Base-by-base conservation (phyloP, 1,140 invertebrate species). In the Nautilus pompilius region DNA sequence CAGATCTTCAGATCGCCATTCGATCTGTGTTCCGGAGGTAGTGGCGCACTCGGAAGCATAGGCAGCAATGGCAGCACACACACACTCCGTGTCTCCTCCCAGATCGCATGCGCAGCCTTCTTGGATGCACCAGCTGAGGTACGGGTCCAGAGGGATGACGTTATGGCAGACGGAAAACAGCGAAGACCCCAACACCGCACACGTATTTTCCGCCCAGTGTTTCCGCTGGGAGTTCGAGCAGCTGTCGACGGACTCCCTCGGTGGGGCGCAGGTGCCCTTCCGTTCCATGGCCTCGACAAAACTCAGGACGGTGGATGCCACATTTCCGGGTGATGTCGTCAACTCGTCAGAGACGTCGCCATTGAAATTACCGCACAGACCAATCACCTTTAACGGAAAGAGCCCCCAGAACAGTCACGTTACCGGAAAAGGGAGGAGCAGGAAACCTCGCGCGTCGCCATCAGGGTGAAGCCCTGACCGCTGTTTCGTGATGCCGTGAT, bases 361-460 rank as follows among this genome's bases (percentile, higher is more conserved):
- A 79, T 96, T 93, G 78, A 90, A 96, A 79, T 96, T 94, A 0
- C 94, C 93, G 80, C 93, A 96, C 3, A 96, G 82, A 55, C 94
- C 94, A 82, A 87, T 88, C 3, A 93, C 87, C 85, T 90, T 75
- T n/a, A 63, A 68, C 51, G 29, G 67, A 41, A 58, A 55, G n/a
- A n/a, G n/a, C n/a, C n/a, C n/a, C n/a, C n/a, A n/a, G n/a, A n/a
- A n/a, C n/a, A n/a, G n/a, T n/a, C n/a, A n/a, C n/a, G n/a, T n/a
- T n/a, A n/a, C n/a, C n/a, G n/a, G n/a, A n/a, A n/a, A n/a, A n/a
- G n/a, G n/a, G n/a, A n/a, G n/a, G n/a, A n/a, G n/a, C n/a, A n/a
- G n/a, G n/a, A n/a, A n/a, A n/a, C n/a, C n/a, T n/a, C n/a, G n/a
- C n/a, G n/a, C n/a, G n/a, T n/a, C n/a, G n/a, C n/a, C n/a, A n/a